These are phyloP conservation scores for Eupsilia transversa DNA, from an alignment of 2,888 invertebrate genomes.

Conservation along the genomic window DNA sequence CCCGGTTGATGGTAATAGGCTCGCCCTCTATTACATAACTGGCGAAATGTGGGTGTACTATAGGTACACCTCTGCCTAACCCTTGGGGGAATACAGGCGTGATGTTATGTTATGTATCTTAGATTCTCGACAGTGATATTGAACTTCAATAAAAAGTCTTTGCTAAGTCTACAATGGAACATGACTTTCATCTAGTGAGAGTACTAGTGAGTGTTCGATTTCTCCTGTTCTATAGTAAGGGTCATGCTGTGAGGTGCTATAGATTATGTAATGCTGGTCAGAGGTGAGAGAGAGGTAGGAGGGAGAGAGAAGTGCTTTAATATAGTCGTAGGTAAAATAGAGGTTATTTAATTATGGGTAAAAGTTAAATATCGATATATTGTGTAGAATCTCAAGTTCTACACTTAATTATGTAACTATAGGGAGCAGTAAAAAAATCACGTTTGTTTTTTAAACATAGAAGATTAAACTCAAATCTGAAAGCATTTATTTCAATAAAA, in stretches of 20 bases:
- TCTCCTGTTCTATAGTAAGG: conserved; percentile 39
- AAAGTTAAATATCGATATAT: neutral
- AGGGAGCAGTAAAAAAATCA: too few relatives aligned
- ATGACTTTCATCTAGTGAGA: conserved; percentile 47
- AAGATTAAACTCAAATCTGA: too few relatives aligned
- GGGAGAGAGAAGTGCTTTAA: conserved; percentile 17
- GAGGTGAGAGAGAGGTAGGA: conserved; percentile 46
- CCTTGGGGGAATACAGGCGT: too few relatives aligned
- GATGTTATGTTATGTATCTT: too few relatives aligned
- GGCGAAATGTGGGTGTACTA: too few relatives aligned
- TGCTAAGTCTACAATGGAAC: neutral
- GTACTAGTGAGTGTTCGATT: conserved; percentile 54
- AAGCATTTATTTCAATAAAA: too few relatives aligned
- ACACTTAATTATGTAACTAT: too few relatives aligned
- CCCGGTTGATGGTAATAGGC: too few relatives aligned
- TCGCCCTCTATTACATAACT: too few relatives aligned
- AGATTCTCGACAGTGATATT: neutral
- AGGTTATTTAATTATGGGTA: neutral
- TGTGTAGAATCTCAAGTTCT: neutral
- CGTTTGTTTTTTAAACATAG: too few relatives aligned
- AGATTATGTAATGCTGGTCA: conserved; percentile 51
- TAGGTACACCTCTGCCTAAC: too few relatives aligned
- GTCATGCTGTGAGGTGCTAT: conserved; percentile 13
- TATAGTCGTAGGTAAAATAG: neutral
- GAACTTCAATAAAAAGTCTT: conserved; percentile 1